Evolutionary conservation across 2,113 vertebrate species (phyloP).

Genomic region (Balaenoptera acutorostrata): DNA sequence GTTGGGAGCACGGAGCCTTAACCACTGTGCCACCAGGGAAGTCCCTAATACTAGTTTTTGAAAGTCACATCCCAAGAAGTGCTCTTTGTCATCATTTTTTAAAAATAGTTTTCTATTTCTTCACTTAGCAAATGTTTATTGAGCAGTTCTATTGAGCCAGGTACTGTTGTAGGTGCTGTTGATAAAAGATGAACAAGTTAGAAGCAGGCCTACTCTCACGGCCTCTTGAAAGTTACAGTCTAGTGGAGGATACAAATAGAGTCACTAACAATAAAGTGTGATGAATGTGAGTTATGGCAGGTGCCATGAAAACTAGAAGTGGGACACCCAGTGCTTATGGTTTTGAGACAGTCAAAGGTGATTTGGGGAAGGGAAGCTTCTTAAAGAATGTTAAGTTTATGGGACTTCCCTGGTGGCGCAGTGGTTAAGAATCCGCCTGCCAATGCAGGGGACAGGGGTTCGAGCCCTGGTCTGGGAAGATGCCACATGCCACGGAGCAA

Average conservation of each 20-base stretch:
- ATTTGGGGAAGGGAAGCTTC: neutral
- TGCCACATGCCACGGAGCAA: too few relatives aligned
- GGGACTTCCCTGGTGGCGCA: too few relatives aligned
- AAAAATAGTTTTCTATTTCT: conserved; percentile 11
- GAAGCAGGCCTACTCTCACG: neutral
- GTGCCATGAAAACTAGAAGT: neutral
- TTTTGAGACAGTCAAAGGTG: neutral
- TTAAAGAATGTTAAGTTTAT: neutral
- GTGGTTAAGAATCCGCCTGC: too few relatives aligned
- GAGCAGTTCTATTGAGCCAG: neutral
- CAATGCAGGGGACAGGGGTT: too few relatives aligned
- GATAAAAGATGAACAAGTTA: conserved; percentile 22
- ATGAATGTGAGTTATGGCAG: neutral
- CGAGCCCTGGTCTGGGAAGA: too few relatives aligned
- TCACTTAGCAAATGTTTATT: conserved; percentile 17
- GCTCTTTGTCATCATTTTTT: neutral
- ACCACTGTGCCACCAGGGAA: too few relatives aligned
- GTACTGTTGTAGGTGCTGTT: conserved; percentile 19
- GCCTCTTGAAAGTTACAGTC: neutral
- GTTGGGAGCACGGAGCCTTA: too few relatives aligned
- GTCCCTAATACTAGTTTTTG: neutral
- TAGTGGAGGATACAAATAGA: neutral
- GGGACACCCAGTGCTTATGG: neutral
- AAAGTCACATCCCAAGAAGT: neutral
- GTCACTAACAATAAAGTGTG: neutral